Conservation (phyloP, 2,888 invertebrate species). For the Nymphalis urticae region DNA sequence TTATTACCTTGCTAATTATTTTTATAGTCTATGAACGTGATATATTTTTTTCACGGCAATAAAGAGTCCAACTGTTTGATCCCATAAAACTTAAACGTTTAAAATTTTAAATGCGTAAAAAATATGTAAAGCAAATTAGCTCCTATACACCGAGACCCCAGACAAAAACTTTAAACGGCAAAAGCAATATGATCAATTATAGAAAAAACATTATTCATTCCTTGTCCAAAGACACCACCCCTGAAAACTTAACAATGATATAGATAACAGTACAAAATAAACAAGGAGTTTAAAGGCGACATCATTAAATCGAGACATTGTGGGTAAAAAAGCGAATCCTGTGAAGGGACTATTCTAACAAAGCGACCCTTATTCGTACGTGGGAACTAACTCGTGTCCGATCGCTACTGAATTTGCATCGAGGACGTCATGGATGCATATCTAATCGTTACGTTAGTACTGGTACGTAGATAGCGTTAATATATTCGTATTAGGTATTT, state of each 20-base stretch:
- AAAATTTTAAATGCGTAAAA: slow-evolving; percentile 34
- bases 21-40: background rate
- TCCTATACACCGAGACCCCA: slow-evolving; percentile 24
- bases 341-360: slow-evolving; percentile 27
- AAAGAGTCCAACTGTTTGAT: slow-evolving; percentile 8
- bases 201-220: slow-evolving; percentile 63
- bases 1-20: no score
- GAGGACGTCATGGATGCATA: slow-evolving; percentile 8
- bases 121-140: slow-evolving; percentile 58
- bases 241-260: slow-evolving; percentile 58
- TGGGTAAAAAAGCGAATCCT: slow-evolving; percentile 36
- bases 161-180: slow-evolving; percentile 48
- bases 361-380: slow-evolving; percentile 22
- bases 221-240: slow-evolving; percentile 73
- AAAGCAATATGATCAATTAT: slow-evolving; percentile 54
- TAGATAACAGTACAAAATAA: slow-evolving; percentile 74
- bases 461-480: background rate
- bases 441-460: background rate
- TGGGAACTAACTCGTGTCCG: slow-evolving; percentile 28
- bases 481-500: background rate
- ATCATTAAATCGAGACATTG: slow-evolving; percentile 70
- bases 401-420: slow-evolving; percentile 22
- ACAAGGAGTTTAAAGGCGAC: slow-evolving; percentile 60
- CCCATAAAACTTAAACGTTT: slow-evolving; percentile 8
- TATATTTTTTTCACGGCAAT: background rate